Base-by-base conservation (phyloP, 2,113 vertebrate genomes). In the Halcyon senegalensis region DNA sequence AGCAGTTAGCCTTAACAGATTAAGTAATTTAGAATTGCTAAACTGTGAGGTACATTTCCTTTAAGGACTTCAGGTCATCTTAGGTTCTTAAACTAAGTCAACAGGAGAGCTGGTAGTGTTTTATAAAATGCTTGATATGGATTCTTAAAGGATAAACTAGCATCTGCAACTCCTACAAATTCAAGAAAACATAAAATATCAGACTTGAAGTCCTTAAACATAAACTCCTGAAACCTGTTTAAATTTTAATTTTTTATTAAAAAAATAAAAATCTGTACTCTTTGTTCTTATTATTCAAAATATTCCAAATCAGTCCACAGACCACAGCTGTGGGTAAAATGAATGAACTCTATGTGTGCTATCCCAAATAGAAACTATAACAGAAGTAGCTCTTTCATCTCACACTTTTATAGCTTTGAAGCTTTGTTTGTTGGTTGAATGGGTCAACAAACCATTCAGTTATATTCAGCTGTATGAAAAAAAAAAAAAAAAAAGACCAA, bases 331-430 rank as follows among this genome's bases (percentile, higher is more conserved):
- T 44, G 4, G 7, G 53, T 53, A 81, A 91, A 58, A 11, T 20
- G 24, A 89, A 80, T 2, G 3, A 5, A 31, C 60, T 68, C 23
- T 25, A 56, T 0, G 0, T 33, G 10, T 66, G 7, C 6, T 60
- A 58, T 13, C 15, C 24, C 17, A 55, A 31, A 41, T 2, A 86
- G 18, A 5, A 66, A 66, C 30, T 73, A 13, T 12, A 53, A 39
- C 3, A 2, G n/a, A 64, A 76, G 5, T 28, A 20, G 3, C 3
- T 39, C 7, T n/a, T 73, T 77, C 64, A 5, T 63, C 6, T 2
- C 25, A 59, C 5, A 19, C 1, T 59, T 70, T 69, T 33, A 51
- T 12, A 30, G 3, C 4, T 85, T 85, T 51, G 35, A 72, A 84
- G 8, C 1, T 59, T 70, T 44, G 3, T 58, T 78, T 78, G 2